Evolutionary conservation across 2,888 invertebrate species (phyloP).

Genomic region (Nymphalis c-album): DNA sequence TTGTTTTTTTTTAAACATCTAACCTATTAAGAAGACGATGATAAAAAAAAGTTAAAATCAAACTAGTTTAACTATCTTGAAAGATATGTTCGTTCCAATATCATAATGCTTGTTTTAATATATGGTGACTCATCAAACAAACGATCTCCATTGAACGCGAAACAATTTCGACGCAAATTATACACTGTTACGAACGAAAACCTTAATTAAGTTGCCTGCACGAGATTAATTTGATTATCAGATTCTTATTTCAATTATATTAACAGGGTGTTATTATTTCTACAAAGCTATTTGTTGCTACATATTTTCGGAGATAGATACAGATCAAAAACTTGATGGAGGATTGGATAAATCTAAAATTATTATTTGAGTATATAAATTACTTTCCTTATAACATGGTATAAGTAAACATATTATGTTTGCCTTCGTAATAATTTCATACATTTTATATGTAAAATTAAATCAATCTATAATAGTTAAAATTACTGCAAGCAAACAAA

Average conservation of each 20-base stretch:
- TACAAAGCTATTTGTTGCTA: constrained; percentile 63
- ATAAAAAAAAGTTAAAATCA: too few species aligned
- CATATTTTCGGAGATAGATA: constrained; percentile 22
- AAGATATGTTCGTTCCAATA: constrained; percentile 52
- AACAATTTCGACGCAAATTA: constrained; percentile 79
- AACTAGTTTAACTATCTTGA: constrained; percentile 37
- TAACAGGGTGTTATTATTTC: constrained; percentile 65
- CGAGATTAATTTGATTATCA: constrained; percentile 76
- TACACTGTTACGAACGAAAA: constrained; percentile 69
- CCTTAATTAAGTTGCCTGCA: constrained; percentile 73
- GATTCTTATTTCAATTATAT: constrained; percentile 75
- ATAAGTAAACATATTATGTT: neutral
- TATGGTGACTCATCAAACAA: constrained; percentile 61
- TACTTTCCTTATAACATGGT: neutral
- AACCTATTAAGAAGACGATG: too few species aligned
- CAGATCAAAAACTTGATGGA: constrained; percentile 19
- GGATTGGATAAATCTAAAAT: constrained; percentile 4
- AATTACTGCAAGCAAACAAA: neutral
- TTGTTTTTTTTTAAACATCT: too few species aligned
- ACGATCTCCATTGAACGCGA: constrained; percentile 70
- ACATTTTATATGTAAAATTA: neutral
- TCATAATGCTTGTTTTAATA: constrained; percentile 59
- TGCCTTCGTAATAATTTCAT: neutral
- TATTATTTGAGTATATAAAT: neutral
- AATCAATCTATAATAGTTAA: too few species aligned